Base-by-base conservation (phyloP, 2,888 invertebrate species). In the Notodonta dromedarius region DNA sequence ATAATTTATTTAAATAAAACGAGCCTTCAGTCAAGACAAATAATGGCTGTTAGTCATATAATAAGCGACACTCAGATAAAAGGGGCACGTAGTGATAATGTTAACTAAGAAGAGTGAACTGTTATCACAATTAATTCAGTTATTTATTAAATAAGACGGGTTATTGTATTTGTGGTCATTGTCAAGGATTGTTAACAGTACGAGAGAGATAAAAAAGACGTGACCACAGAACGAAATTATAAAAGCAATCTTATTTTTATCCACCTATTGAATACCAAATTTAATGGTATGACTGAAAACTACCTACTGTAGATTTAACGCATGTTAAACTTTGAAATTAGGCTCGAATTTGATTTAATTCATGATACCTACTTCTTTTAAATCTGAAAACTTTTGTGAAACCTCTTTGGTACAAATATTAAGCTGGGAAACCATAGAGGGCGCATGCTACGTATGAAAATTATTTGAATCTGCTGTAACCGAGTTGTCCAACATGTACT, bases 131-230 rank as follows among this genome's bases (percentile, higher is more conserved):
- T n/a, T 54, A 35, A 58, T 16, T 32, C 14, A 54, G 54, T 56
- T 65, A 75, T 64, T 46, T 44, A 61, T 55, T 62, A 60, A 57
- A 11, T n/a, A 39, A 5, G 14, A 13, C 52, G 60, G 67, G 73
- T 67, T 73, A 69, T 73, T 63, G 70, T 16, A 39, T 54, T 71
- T 60, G 40, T 32, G 66, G 65, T 57, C 76, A 75, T 74, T 75
- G 70, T 75, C 76, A 75, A 73, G 66, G 76, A n/a, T 61, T 65
- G 5, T 40, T 50, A 50, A 9, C 7, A 12, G 66, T 58, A 51
- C 24, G 52, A 50, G 60, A 70, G 69, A 63, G 61, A 53, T 44
- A 58, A 11, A 24, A 24, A 24, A 24, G 51, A 51, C 51, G 51
- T 51, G 51, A 51, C 24, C 4, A n/a, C 7, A 46, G 13, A 46